A percentile compares a stretch with the other conserved stretches of the same genome.
phyloP scores from a whole-genome alignment of 1,140 invertebrate genomes.

The Hetaerina americana region DNA sequence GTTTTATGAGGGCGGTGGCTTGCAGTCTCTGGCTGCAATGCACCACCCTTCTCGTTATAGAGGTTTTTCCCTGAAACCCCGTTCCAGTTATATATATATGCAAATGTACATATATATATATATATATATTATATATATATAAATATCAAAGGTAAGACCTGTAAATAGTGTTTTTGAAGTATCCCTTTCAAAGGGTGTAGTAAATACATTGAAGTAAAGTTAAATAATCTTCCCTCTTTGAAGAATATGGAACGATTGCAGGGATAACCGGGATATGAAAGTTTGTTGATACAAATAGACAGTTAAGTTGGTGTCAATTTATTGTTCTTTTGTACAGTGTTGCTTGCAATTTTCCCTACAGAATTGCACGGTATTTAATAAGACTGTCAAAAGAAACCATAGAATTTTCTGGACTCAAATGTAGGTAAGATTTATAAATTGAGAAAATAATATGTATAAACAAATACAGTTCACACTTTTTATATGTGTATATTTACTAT shows the following conservation, averaged over 20 bases:
- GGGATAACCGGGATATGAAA: not conserved
- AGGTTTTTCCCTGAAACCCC: not conserved
- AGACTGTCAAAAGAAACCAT: not conserved
- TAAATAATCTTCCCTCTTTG: not conserved
- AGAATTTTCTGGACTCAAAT: not conserved
- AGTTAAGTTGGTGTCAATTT: not conserved
- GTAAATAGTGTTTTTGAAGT: not conserved
- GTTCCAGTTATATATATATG: not conserved
- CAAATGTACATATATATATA: not conserved
- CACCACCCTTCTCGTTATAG: not conserved
- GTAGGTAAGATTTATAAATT: constrained; percentile 1
- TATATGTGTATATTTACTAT: constrained; percentile 1
- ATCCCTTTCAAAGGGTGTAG: not conserved
- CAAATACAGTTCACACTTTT: not conserved
- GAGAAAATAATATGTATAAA: constrained; percentile 1
- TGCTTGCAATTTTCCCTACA: not conserved
- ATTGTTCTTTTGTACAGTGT: not conserved
- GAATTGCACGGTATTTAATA: not conserved
- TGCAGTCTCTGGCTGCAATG: not conserved
- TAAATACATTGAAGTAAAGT: not conserved
- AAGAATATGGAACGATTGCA: not conserved
- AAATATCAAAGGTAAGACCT: not conserved
- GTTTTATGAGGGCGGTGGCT: not conserved
- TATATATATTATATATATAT: constrained; percentile 1
- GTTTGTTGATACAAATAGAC: not conserved